These are phyloP conservation scores for Crambe crambe DNA, from an alignment of 37 sponge, comb jelly and placozoan genomes.

Conservation along the genomic window DNA sequence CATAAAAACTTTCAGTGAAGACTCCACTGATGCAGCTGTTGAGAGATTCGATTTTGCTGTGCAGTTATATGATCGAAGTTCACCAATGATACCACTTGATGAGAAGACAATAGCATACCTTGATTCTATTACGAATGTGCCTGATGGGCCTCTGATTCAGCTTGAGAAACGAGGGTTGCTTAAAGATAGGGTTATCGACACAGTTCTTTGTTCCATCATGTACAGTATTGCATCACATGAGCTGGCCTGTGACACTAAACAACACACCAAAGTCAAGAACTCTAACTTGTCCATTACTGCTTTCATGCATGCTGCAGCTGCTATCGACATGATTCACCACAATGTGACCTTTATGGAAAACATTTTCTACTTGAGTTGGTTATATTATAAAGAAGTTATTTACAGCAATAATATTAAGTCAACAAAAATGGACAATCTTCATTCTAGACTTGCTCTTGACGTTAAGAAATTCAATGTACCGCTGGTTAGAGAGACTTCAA, in stretches of 20 bases:
- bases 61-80: slow-evolving; percentile 11
- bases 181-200: background rate
- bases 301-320: slow-evolving; percentile 38
- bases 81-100: background rate
- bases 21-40: slow-evolving; percentile 5
- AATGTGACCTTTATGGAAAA: background rate
- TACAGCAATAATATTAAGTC: background rate
- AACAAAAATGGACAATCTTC: background rate
- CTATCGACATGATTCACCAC: slow-evolving; percentile 28
- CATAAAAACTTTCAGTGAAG: background rate
- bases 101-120: slow-evolving; percentile 27
- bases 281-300: slow-evolving; percentile 39
- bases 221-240: slow-evolving; percentile 51
- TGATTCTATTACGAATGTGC: background rate
- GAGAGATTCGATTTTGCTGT: slow-evolving; percentile 20
- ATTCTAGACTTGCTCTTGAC: background rate
- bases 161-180: slow-evolving; percentile 20
- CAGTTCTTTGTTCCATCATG: slow-evolving; percentile 42
- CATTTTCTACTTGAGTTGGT: slow-evolving; percentile 20
- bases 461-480: slow-evolving; percentile 16
- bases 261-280: background rate
- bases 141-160: slow-evolving; percentile 12
- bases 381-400: slow-evolving; percentile 28
- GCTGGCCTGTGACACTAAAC: slow-evolving; percentile 27
- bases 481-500: background rate